Evolutionary conservation across 2,113 vertebrate genomes (phyloP).

Genomic region (Heterochromis multidens): DNA sequence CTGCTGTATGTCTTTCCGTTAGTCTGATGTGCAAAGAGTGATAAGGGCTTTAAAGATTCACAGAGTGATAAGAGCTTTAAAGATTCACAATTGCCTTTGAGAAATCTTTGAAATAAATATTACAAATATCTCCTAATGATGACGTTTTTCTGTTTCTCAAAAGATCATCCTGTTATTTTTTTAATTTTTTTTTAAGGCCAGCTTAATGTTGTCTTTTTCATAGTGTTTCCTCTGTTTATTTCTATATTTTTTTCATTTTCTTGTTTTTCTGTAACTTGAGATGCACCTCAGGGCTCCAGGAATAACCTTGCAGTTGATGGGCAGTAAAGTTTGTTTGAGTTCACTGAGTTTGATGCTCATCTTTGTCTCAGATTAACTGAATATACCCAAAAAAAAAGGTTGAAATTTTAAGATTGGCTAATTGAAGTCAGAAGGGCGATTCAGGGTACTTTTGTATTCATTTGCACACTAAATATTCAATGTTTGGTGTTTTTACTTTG

Average conservation of each 20-base stretch:
- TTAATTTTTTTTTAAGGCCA: accelerated
- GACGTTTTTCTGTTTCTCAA: not conserved
- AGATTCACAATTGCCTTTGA: constrained; percentile 69
- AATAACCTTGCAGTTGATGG: not conserved
- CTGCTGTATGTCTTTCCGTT: not conserved
- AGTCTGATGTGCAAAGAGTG: constrained; percentile 19
- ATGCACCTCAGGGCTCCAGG: not conserved
- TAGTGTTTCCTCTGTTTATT: not conserved
- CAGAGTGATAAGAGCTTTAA: constrained; percentile 66
- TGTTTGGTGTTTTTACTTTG: not conserved
- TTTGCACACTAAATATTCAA: not conserved
- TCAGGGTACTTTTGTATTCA: not conserved
- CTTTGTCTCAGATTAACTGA: not conserved
- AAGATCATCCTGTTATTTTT: not conserved
- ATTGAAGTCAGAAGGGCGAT: not conserved
- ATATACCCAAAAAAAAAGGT: not conserved
- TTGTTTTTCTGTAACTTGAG: not conserved
- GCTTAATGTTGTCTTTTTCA: accelerated
- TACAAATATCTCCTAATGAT: constrained; percentile 18
- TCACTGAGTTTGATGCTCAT: not conserved
- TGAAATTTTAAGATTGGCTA: not conserved
- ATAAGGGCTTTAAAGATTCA: constrained; percentile 70
- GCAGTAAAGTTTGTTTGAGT: not conserved
- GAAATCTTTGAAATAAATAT: constrained; percentile 67
- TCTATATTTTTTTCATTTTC: not conserved